These are phyloP conservation scores for Oxygymnocypris stewartii DNA, from an alignment of 2,113 vertebrate species.

Conservation along the genomic window DNA sequence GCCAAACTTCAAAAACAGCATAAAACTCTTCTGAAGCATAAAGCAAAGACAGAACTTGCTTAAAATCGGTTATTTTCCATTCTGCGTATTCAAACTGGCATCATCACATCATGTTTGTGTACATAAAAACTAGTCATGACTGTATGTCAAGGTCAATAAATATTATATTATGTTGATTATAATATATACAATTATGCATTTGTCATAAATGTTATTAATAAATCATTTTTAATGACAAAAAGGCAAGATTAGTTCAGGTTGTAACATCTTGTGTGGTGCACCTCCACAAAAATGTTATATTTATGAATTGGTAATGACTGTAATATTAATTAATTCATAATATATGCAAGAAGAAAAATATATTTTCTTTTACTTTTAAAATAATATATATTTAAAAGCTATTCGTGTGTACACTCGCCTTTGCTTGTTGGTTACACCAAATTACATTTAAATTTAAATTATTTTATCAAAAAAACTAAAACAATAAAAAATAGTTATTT, in stretches of 20 bases:
- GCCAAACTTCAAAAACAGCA: too few relatives aligned
- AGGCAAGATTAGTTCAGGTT: too few relatives aligned
- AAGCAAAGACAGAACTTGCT: too few relatives aligned
- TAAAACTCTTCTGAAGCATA: too few relatives aligned
- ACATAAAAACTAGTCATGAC: too few relatives aligned
- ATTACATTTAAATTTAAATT: background rate
- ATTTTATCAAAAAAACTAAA: too few relatives aligned
- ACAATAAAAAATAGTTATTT: too few relatives aligned
- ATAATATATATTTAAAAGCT: background rate
- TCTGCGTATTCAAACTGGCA: background rate
- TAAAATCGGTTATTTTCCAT: background rate
- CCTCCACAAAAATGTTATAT: background rate
- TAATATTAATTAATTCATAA: background rate
- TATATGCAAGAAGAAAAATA: background rate
- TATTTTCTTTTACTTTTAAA: background rate
- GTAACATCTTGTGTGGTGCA: too few relatives aligned
- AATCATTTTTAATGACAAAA: too few relatives aligned
- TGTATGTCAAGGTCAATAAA: too few relatives aligned
- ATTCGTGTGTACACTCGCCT: background rate
- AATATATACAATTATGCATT: background rate
- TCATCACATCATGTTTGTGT: too few relatives aligned
- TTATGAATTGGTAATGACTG: background rate
- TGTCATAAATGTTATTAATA: background rate
- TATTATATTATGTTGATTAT: background rate
- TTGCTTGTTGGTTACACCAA: background rate